A percentile compares a stretch with the other conserved stretches of the same genome.
phyloP scores from a whole-genome alignment of 2,113 vertebrate species.

The Dasyurus viverrinus region DNA sequence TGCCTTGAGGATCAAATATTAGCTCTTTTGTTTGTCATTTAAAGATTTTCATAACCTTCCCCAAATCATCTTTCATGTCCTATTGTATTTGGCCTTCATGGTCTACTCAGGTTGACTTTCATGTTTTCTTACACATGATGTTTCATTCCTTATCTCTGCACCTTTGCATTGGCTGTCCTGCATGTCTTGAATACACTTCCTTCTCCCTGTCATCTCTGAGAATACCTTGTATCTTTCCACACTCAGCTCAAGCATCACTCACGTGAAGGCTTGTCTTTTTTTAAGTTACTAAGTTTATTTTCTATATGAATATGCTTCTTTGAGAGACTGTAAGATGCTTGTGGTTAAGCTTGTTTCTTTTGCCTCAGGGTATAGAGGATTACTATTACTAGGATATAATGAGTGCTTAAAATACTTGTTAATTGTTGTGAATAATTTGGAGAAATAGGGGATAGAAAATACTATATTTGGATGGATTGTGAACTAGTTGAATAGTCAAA shows the following conservation, averaged over 20 bases:
- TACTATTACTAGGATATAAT: no score
- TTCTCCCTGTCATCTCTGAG: not conserved
- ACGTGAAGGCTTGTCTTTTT: not conserved
- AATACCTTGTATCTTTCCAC: not conserved
- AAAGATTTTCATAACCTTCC: not conserved
- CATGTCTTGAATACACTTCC: not conserved
- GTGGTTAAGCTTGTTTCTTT: not conserved
- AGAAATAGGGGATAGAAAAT: not conserved
- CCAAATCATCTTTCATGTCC: not conserved
- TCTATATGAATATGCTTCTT: not conserved
- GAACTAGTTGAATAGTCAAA: not conserved
- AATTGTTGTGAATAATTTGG: not conserved
- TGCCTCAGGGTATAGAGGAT: no score
- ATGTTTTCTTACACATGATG: not conserved
- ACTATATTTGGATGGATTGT: not conserved
- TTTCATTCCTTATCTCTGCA: not conserved
- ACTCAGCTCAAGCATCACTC: not conserved
- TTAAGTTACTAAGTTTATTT: not conserved
- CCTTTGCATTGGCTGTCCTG: not conserved
- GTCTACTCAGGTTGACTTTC: not conserved
- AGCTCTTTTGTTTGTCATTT: not conserved
- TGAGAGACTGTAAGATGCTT: not conserved
- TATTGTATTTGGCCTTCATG: not conserved
- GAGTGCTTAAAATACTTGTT: not conserved
- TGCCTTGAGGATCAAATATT: not conserved